A percentile compares a stretch with the other conserved stretches of the same genome.
Evolutionary conservation across 1,140 invertebrate genomes (phyloP).

Genomic region (Brachionus manjavacas): DNA sequence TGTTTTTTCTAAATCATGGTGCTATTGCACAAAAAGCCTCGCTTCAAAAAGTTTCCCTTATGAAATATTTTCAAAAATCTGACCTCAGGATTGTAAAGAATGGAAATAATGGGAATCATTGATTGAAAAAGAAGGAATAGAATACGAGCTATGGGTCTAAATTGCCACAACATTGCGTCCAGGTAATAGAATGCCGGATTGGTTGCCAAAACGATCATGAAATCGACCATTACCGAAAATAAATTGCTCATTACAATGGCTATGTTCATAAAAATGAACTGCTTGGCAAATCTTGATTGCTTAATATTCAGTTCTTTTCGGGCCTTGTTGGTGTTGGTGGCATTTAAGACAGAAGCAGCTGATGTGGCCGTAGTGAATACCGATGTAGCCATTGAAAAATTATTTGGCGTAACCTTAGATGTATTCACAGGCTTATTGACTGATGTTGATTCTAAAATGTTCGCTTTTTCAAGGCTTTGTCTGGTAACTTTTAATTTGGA

Average conservation of each 20-base stretch:
- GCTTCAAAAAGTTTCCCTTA: slow-evolving; percentile 2
- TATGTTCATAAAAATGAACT: slow-evolving; percentile 12
- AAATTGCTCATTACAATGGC: slow-evolving; percentile 15
- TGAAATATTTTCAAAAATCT: slow-evolving; percentile 24
- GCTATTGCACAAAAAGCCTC: slow-evolving; percentile 25
- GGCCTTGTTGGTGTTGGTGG: neutral
- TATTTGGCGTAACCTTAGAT: slow-evolving; percentile 5
- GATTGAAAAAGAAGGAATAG: slow-evolving; percentile 14
- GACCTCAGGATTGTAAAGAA: neutral
- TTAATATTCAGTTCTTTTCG: neutral
- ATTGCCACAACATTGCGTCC: neutral
- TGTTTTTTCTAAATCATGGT: neutral
- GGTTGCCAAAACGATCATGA: slow-evolving; percentile 4
- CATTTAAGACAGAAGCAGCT: neutral
- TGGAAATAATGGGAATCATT: slow-evolving; percentile 17
- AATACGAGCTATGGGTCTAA: slow-evolving; percentile 16
- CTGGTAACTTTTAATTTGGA: neutral
- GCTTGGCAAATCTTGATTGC: slow-evolving; percentile 35
- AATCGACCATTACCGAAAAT: slow-evolving; percentile 10
- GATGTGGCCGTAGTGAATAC: neutral
- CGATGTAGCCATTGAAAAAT: slow-evolving; percentile 1
- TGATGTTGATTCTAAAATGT: neutral
- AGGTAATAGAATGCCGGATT: slow-evolving; percentile 21
- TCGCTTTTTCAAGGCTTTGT: neutral
- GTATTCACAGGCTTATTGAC: neutral